Evolutionary conservation across 2,888 invertebrate genomes (phyloP).

Genomic region (Malthinus seriepunctatus): DNA sequence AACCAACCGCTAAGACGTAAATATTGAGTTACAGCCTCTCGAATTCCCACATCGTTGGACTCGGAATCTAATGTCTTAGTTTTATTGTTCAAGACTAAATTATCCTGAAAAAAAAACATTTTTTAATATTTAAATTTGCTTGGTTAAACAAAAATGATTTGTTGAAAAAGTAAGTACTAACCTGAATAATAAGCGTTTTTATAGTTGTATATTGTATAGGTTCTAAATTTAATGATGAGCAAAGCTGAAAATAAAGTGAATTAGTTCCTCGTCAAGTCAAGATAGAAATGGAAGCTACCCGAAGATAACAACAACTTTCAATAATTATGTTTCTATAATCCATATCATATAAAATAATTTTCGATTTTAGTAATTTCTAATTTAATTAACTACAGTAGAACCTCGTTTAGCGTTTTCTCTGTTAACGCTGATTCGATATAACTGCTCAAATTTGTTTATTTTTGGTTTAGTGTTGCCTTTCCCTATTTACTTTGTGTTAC

Average conservation of each 20-base stretch:
- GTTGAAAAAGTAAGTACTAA: slow-evolving; percentile 28
- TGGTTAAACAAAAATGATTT: neutral
- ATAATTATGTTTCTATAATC: too few species aligned
- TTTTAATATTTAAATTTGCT: slow-evolving; percentile 4
- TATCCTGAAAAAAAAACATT: slow-evolving; percentile 46
- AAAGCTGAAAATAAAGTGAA: slow-evolving; percentile 62
- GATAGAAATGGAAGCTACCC: too few species aligned
- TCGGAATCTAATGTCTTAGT: slow-evolving; percentile 35
- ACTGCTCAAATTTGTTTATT: too few species aligned
- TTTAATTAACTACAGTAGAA: too few species aligned
- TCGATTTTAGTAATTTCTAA: too few species aligned
- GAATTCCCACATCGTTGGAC: slow-evolving; percentile 39
- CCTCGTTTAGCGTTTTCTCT: too few species aligned
- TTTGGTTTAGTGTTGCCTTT: too few species aligned
- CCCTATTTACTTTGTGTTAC: too few species aligned
- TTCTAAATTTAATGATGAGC: slow-evolving; percentile 75
- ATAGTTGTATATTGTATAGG: slow-evolving; percentile 88
- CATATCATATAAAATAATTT: too few species aligned
- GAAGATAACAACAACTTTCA: too few species aligned
- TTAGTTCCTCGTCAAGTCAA: neutral
- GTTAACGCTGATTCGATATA: too few species aligned
- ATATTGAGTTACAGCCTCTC: slow-evolving; percentile 49
- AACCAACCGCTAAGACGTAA: slow-evolving; percentile 49
- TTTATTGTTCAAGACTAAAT: slow-evolving; percentile 42
- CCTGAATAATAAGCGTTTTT: slow-evolving; percentile 82